These are phyloP conservation scores for Stegastes partitus DNA, from an alignment of 2,113 vertebrate species.

Conservation along the genomic window DNA sequence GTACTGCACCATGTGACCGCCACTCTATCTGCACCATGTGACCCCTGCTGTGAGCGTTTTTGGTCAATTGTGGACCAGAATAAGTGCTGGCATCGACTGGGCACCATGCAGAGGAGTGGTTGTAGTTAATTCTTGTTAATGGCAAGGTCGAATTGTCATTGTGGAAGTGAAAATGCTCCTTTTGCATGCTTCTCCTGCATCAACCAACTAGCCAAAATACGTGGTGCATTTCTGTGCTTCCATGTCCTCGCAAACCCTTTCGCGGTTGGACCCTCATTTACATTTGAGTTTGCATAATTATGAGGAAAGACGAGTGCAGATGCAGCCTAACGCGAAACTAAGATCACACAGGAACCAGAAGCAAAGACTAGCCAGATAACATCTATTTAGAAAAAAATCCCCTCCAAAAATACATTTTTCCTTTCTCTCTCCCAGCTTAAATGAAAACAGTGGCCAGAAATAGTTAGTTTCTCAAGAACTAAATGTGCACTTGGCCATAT, in stretches of 20 bases:
- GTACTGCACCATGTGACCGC: constrained; percentile 44
- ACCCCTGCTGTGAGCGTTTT: constrained; percentile 19
- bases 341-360: background rate
- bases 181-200: background rate
- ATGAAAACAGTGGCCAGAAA: constrained; percentile 37
- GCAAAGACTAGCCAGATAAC: background rate
- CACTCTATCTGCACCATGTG: constrained; percentile 33
- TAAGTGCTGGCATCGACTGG: constrained; percentile 66
- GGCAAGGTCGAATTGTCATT: constrained; percentile 1
- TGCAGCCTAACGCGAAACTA: background rate
- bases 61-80: constrained; percentile 50
- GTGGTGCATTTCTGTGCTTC: background rate
- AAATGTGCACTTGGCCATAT: constrained; percentile 44
- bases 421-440: constrained; percentile 15
- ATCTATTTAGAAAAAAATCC: constrained; percentile 4
- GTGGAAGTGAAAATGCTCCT: background rate
- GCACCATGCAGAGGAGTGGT: constrained; percentile 28
- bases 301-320: background rate
- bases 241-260: background rate
- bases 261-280: constrained; percentile 39
- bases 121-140: constrained; percentile 51
- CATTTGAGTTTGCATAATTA: constrained; percentile 58
- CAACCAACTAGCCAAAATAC: background rate
- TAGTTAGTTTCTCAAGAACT: constrained; percentile 40
- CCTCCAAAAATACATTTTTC: background rate